phyloP scores from a whole-genome alignment of 2,113 vertebrate genomes.

The Colius striatus region DNA sequence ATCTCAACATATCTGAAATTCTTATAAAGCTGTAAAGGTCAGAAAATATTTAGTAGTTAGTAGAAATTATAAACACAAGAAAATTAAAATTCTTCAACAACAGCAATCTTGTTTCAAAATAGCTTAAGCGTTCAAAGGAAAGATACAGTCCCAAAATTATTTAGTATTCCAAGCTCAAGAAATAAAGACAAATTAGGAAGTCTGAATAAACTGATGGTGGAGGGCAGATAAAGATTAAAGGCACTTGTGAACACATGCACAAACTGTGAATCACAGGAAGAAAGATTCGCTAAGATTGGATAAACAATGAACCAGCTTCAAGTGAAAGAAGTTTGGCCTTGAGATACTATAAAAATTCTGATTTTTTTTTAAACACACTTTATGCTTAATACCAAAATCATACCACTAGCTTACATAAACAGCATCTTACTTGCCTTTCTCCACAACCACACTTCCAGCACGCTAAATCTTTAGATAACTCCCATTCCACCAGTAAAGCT shows the following conservation, averaged over 20 bases:
- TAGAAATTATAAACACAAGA: background rate
- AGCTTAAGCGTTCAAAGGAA: background rate
- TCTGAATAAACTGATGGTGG: background rate
- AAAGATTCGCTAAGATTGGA: background rate
- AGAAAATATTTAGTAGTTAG: background rate
- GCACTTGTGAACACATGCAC: background rate
- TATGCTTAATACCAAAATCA: background rate
- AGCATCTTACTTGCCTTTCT: background rate
- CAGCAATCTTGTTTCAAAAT: background rate
- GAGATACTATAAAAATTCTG: background rate
- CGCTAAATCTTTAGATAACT: background rate
- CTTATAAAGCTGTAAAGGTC: background rate
- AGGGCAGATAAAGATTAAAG: background rate
- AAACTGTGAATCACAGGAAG: background rate
- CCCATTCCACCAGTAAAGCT: background rate
- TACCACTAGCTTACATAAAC: background rate
- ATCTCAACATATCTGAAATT: background rate
- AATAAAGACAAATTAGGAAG: background rate
- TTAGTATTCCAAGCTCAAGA: background rate
- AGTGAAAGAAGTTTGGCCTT: background rate
- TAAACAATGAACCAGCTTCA: background rate
- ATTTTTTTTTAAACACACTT: background rate
- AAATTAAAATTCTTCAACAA: constrained; percentile 2
- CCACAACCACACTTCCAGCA: background rate
- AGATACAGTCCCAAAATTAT: background rate